A percentile compares a stretch with the other conserved stretches of the same genome.
phyloP scores from a whole-genome alignment of 2,888 invertebrate genomes.

The Gastracanthus pulcherrimus region DNA sequence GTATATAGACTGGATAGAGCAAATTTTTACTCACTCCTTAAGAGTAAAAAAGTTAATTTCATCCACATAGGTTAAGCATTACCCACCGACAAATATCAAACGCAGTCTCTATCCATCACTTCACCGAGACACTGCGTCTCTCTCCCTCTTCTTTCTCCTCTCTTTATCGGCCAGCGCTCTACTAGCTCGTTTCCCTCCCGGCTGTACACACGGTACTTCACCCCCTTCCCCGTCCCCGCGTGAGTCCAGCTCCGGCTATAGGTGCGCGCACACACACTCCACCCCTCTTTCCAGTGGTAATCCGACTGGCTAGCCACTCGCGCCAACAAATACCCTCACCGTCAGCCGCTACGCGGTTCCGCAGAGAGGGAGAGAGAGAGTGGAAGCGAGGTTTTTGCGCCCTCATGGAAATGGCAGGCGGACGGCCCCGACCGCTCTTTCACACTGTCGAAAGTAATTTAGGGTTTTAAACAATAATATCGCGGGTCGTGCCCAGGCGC shows the following conservation, averaged over 20 bases:
- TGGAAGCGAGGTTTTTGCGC: conserved; percentile 54
- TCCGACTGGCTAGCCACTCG: conserved; percentile 77
- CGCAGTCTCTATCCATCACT: too few species aligned
- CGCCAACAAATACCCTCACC: conserved; percentile 77
- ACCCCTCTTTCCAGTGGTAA: conserved; percentile 72
- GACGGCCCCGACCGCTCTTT: conserved; percentile 33
- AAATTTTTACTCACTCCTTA: too few species aligned
- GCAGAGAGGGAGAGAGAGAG: conserved; percentile 26
- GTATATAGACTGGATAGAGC: too few species aligned
- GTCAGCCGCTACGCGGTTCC: conserved; percentile 68
- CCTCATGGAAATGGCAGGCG: conserved; percentile 24
- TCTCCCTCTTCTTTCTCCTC: too few species aligned
- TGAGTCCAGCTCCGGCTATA: background rate
- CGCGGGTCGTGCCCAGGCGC: background rate
- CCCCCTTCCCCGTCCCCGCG: background rate
- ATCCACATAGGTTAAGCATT: too few species aligned
- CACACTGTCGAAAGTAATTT: conserved; percentile 52
- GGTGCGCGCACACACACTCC: conserved; percentile 10
- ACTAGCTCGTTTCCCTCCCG: conserved; percentile 17
- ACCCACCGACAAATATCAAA: too few species aligned
- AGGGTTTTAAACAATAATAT: conserved; percentile 47
- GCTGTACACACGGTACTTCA: background rate
- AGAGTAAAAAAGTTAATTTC: too few species aligned
- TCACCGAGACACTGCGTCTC: too few species aligned
- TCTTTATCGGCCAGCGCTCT: conserved; percentile 29